Evolutionary conservation across 2,888 invertebrate species (phyloP).

Genomic region (Stegophylla sp.): DNA sequence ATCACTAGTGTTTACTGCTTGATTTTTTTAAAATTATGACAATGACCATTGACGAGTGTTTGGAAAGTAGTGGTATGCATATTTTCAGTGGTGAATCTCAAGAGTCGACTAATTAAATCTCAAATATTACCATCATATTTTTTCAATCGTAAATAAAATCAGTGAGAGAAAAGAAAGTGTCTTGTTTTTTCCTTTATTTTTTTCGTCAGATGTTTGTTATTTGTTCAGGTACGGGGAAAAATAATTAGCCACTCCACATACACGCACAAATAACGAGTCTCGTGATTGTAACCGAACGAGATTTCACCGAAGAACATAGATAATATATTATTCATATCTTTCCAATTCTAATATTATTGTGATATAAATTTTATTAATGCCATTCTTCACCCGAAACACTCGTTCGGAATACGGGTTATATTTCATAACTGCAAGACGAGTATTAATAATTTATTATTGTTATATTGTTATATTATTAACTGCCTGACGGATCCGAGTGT

Average conservation of each 20-base stretch:
- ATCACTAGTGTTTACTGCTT: no score
- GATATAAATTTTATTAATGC: not conserved
- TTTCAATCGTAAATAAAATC: constrained; percentile 1
- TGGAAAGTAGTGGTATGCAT: no score
- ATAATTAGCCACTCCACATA: constrained; percentile 16
- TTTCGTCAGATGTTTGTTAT: not conserved
- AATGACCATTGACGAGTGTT: no score
- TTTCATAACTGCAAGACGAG: not conserved
- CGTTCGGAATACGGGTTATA: not conserved
- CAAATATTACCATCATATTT: constrained; percentile 1
- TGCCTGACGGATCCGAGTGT: not conserved
- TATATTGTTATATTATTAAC: not conserved
- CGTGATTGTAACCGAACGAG: constrained; percentile 20
- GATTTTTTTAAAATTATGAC: no score
- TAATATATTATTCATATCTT: constrained; percentile 7
- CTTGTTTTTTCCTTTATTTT: not conserved
- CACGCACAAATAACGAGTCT: not conserved
- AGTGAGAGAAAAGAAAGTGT: constrained; percentile 42
- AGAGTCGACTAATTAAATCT: constrained; percentile 19
- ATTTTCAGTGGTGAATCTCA: not conserved
- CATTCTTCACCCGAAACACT: not conserved
- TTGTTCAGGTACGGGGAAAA: constrained; percentile 32
- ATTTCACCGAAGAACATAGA: constrained; percentile 6
- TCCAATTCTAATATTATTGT: no score
- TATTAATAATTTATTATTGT: no score